Percentiles rank a stretch among this genome's conserved stretches.
Evolutionary conservation across 2,888 invertebrate species (phyloP).

Genomic region (Caenorhabditis doughertyi): DNA sequence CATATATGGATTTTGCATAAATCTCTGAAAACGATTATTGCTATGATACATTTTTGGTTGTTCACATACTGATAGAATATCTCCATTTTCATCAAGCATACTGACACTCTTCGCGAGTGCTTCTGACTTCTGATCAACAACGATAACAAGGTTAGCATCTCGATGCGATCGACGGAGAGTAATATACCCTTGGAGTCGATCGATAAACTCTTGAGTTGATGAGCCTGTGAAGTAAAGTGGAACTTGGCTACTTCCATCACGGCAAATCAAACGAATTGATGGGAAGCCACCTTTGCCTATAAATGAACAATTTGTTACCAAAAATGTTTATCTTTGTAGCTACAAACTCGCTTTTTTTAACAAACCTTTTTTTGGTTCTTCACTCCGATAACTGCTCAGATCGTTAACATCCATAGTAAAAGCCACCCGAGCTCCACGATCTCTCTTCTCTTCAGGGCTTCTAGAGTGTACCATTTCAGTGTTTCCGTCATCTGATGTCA

Average conservation of each 20-base stretch:
- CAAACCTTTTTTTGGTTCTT: constrained; percentile 73
- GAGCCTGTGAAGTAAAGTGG: constrained; percentile 93
- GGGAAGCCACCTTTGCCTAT: constrained; percentile 55
- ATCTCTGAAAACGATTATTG: constrained; percentile 83
- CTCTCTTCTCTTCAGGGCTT: constrained; percentile 28
- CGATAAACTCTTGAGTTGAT: constrained; percentile 89
- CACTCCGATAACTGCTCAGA: constrained; percentile 77
- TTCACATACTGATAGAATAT: constrained; percentile 83
- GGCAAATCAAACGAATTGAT: constrained; percentile 86
- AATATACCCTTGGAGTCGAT: constrained; percentile 83
- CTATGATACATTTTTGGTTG: neutral
- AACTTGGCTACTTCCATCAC: constrained; percentile 88
- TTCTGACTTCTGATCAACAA: constrained; percentile 86
- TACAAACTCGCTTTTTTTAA: neutral
- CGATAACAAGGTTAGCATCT: constrained; percentile 88
- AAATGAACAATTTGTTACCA: neutral
- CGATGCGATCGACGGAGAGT: constrained; percentile 86
- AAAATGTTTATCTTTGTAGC: constrained; percentile 1
- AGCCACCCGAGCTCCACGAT: constrained; percentile 44
- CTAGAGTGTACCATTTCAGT: constrained; percentile 43
- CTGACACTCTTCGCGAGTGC: constrained; percentile 91
- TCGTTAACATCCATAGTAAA: constrained; percentile 81
- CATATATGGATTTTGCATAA: constrained; percentile 88
- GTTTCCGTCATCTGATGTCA: constrained; percentile 65
- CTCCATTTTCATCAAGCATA: constrained; percentile 87